These are phyloP conservation scores for Spisula solida DNA, from an alignment of 2,888 invertebrate species.

Conservation along the genomic window DNA sequence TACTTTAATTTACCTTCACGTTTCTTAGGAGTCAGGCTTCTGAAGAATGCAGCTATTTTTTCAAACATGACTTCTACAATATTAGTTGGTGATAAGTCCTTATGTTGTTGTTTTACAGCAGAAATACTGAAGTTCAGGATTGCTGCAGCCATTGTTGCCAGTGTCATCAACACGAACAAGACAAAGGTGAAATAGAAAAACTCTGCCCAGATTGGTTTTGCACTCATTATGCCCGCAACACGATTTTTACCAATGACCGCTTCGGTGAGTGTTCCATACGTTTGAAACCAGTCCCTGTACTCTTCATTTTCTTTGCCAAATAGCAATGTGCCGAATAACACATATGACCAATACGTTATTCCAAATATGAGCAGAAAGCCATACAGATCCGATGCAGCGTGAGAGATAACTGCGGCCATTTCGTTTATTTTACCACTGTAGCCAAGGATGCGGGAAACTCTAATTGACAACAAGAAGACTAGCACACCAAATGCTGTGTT, in stretches of 20 bases:
- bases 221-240: constrained; percentile 69
- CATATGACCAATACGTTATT: constrained; percentile 84
- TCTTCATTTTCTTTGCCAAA: constrained; percentile 82
- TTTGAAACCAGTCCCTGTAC: constrained; percentile 84
- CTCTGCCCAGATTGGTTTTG: constrained; percentile 75
- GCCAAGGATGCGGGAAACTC: constrained; percentile 85
- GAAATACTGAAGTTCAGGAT: constrained; percentile 80
- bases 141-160: constrained; percentile 80
- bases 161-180: constrained; percentile 77
- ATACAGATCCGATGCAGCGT: constrained; percentile 86
- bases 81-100: constrained; percentile 59
- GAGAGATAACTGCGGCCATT: constrained; percentile 87
- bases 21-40: neutral
- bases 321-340: constrained; percentile 84
- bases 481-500: constrained; percentile 73
- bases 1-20: neutral
- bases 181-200: constrained; percentile 78
- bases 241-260: constrained; percentile 79
- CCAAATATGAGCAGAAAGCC: constrained; percentile 88
- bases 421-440: constrained; percentile 88
- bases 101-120: constrained; percentile 65
- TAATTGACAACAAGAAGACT: constrained; percentile 75
- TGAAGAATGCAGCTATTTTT: constrained; percentile 28
- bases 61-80: constrained; percentile 65
- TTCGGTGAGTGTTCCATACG: constrained; percentile 87